phyloP scores from a whole-genome alignment of 2,113 vertebrate genomes.

The Limanda limanda region DNA sequence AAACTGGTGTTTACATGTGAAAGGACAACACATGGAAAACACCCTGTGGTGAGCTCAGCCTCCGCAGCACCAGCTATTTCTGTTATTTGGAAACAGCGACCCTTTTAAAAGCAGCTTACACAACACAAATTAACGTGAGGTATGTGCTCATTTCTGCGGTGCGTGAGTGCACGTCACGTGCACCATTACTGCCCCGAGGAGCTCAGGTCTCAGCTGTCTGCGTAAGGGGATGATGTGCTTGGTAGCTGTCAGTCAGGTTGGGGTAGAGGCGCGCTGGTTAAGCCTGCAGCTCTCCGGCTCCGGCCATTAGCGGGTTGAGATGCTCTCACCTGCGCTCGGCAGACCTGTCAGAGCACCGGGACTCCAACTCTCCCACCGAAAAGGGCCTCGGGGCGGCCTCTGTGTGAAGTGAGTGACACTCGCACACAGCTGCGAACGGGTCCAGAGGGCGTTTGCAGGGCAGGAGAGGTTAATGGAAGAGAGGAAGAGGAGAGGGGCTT shows the following conservation, averaged over 20 bases:
- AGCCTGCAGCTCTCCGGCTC: constrained; percentile 44
- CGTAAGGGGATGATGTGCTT: constrained; percentile 35
- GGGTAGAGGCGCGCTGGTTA: constrained; percentile 2
- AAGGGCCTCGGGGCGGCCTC: constrained; percentile 32
- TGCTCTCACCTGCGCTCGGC: constrained; percentile 48
- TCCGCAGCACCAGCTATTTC: constrained; percentile 34
- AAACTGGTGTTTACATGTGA: constrained; percentile 43
- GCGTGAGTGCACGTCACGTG: background rate
- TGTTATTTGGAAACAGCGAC: constrained; percentile 33
- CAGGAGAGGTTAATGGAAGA: constrained; percentile 67
- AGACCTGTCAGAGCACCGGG: constrained; percentile 46
- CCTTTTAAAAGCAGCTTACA: constrained; percentile 51
- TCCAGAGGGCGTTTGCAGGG: constrained; percentile 31
- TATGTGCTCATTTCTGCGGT: constrained; percentile 39
- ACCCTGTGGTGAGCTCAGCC: constrained; percentile 44
- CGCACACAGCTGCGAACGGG: constrained; percentile 57
- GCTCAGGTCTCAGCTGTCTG: constrained; percentile 24
- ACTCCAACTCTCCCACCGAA: constrained; percentile 17
- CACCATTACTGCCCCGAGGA: constrained; percentile 27
- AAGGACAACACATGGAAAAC: constrained; percentile 56
- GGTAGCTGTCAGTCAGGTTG: constrained; percentile 46
- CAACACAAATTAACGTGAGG: constrained; percentile 45
- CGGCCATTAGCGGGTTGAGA: constrained; percentile 32
- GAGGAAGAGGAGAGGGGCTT: constrained; percentile 35
- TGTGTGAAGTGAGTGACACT: constrained; percentile 56